These are phyloP conservation scores for human (Homo sapiens) DNA, from an alignment of 2,113 vertebrate genomes.

Conservation along the genomic window DNA sequence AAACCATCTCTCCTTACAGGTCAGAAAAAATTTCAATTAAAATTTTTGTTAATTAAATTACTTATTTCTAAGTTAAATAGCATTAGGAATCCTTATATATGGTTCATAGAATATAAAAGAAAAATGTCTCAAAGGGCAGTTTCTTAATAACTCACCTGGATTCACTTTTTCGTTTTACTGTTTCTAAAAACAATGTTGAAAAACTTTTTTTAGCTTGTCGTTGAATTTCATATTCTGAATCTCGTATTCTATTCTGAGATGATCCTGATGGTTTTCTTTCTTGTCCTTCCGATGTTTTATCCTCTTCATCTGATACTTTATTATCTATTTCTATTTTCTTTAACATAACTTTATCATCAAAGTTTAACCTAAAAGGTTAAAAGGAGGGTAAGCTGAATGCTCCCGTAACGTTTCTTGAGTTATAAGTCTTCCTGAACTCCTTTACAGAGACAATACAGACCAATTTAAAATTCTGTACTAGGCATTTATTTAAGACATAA, in stretches of 20 bases:
- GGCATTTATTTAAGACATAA: slow-evolving; percentile 5
- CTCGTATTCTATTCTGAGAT: not conserved
- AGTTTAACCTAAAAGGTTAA: slow-evolving; percentile 71
- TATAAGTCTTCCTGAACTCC: slow-evolving; percentile 5
- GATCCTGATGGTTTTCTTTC: not conserved
- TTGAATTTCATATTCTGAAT: slow-evolving; percentile 33
- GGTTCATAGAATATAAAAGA: not conserved
- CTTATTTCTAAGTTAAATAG: slow-evolving; percentile 43
- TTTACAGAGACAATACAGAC: not conserved
- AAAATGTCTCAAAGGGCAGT: not conserved
- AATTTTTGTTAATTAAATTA: not conserved
- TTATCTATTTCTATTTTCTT: not conserved
- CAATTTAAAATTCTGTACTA: not conserved
- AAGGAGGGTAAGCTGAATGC: not conserved
- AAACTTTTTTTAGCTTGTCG: slow-evolving; percentile 60
- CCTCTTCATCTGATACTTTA: slow-evolving; percentile 44
- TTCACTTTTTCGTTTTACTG: slow-evolving; percentile 52
- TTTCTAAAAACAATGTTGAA: slow-evolving; percentile 68
- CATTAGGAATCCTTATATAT: not conserved
- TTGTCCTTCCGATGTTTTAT: slow-evolving; percentile 50
- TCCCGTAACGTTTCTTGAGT: not conserved
- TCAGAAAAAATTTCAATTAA: slow-evolving; percentile 20
- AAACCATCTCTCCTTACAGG: not conserved
- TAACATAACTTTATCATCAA: slow-evolving; percentile 53
- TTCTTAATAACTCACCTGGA: slow-evolving; percentile 76